Conservation (phyloP, 1,140 invertebrate genomes). For the Aplysia californica region DNA sequence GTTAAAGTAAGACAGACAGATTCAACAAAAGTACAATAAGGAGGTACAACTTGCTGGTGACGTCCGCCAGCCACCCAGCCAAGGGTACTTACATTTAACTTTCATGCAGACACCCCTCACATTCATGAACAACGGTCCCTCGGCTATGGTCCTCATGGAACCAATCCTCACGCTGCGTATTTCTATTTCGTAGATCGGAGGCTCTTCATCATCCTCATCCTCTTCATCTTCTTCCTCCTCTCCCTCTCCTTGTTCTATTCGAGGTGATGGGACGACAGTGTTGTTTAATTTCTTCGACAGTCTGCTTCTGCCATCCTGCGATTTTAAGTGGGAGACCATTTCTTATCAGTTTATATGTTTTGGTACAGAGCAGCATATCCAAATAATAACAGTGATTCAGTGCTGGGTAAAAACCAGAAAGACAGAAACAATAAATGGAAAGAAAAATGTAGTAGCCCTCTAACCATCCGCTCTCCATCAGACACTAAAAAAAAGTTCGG, state of each 20-base stretch:
- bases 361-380: no score
- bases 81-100: slow-evolving; percentile 49
- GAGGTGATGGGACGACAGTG: not conserved
- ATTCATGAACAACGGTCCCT: slow-evolving; percentile 49
- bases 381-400: no score
- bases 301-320: slow-evolving; percentile 19
- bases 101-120: slow-evolving; percentile 38
- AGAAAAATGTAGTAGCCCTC: no score
- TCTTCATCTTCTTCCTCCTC: slow-evolving; percentile 27
- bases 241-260: not conserved
- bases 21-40: no score
- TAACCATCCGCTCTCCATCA: no score
- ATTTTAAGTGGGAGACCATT: not conserved
- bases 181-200: slow-evolving; percentile 21
- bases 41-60: no score
- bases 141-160: slow-evolving; percentile 43
- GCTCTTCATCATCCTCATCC: slow-evolving; percentile 24
- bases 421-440: no score
- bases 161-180: slow-evolving; percentile 50
- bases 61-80: no score
- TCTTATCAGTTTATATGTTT: no score
- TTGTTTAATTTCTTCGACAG: slow-evolving; percentile 15
- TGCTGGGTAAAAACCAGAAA: no score
- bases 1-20: no score
- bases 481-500: no score